phyloP scores from a whole-genome alignment of 2,888 invertebrate species.

The Cyclophora punctaria region DNA sequence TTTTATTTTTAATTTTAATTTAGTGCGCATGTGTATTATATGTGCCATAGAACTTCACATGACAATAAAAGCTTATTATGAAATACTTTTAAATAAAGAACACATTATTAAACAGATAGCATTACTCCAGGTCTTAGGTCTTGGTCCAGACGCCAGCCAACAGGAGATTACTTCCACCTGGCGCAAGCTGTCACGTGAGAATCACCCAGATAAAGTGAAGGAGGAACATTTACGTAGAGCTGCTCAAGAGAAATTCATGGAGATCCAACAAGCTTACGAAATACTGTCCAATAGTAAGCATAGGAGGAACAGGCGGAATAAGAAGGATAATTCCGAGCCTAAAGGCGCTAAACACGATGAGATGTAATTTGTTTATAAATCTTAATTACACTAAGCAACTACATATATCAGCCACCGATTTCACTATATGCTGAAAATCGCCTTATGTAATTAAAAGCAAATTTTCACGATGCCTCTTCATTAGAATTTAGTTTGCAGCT shows the following conservation, averaged over 20 bases:
- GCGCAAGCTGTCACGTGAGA: slow-evolving; percentile 86
- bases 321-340: slow-evolving; percentile 74
- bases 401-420: too few species aligned
- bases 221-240: slow-evolving; percentile 78
- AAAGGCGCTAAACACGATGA: slow-evolving; percentile 12
- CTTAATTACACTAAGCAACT: background rate
- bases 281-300: slow-evolving; percentile 88
- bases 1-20: too few species aligned
- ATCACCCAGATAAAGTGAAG: slow-evolving; percentile 94
- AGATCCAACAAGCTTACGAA: slow-evolving; percentile 94
- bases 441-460: too few species aligned
- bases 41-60: too few species aligned
- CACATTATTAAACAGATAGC: too few species aligned
- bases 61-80: too few species aligned
- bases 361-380: slow-evolving; percentile 14
- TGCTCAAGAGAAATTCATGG: slow-evolving; percentile 92
- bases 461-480: too few species aligned
- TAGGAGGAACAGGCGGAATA: slow-evolving; percentile 82
- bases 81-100: too few species aligned
- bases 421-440: too few species aligned
- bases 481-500: too few species aligned
- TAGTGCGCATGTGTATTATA: too few species aligned
- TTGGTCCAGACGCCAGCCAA: slow-evolving; percentile 87
- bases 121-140: slow-evolving; percentile 77
- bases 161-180: slow-evolving; percentile 89